Base-by-base conservation (phyloP, 2,888 invertebrate genomes). In the Buathra laborator region DNA sequence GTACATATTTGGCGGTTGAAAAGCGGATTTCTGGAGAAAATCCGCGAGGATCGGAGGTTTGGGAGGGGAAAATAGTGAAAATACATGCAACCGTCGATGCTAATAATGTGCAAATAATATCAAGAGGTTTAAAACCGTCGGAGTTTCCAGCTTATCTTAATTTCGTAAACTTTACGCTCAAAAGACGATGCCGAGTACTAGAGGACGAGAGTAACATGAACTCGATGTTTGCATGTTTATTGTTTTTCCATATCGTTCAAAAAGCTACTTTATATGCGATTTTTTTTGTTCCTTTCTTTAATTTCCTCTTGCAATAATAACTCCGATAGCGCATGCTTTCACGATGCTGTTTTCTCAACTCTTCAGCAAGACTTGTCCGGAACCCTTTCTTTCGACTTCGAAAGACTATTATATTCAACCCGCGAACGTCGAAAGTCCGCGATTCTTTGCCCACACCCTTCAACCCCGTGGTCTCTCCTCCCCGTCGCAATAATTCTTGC, bases 401-500 rank as follows among this genome's bases (percentile, higher is more conserved):
- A 16, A 12, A 56, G 56, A 56, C 56, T 56, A 56, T 56, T 56
- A 56, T 24, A 56, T 56, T 56, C 24, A 1, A 37, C 37, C 9
- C 37, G 37, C 37, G 37, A 37, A 37, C 37, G 37, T 37, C 37
- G 37, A 37, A 37, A 37, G 37, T 9, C 37, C 37, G 1, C 37
- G 37, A 37, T 37, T 37, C 37, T 37, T 37, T 37, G 37, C 37
- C 37, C 37, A 37, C 37, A 37, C 37, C 37, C 37, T 37, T 37
- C 37, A 37, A 56, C 56, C 56, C 56, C 3, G 24, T 24, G 19
- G 10, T 56, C 56, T 56, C 24, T 24, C 12, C 56, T 24, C 56
- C 59, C 32, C 59, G 29, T 62, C 6, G 29, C 59, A 62, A 29
- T 32, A 62, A 62, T 62, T 62, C 59, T 62, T 24, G 56, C 14